These are phyloP conservation scores for Epinephelus malabaricus DNA, from an alignment of 2,797 vertebrate species.

Conservation along the genomic window DNA sequence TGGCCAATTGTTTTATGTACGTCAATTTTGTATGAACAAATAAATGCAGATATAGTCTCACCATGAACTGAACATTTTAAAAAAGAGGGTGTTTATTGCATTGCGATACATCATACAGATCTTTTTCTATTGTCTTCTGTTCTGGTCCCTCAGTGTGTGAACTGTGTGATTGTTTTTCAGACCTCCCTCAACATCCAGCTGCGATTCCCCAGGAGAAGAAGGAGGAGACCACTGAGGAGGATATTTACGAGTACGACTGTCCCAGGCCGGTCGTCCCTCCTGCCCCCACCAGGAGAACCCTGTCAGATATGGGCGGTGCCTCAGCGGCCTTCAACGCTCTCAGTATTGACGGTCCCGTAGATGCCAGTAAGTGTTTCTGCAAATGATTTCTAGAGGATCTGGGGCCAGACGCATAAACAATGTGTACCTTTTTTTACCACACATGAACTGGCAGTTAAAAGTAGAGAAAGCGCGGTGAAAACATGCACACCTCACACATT, in stretches of 20 bases:
- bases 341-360: conserved; percentile 83
- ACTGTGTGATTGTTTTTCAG: conserved; percentile 43
- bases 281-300: conserved; percentile 86
- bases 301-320: conserved; percentile 87
- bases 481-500: too few relatives aligned
- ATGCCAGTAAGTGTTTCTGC: conserved; percentile 62
- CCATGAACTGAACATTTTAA: too few relatives aligned
- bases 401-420: too few relatives aligned
- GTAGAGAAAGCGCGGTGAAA: too few relatives aligned
- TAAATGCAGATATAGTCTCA: too few relatives aligned
- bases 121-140: neutral
- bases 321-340: conserved; percentile 86
- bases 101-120: neutral
- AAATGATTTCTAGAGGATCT: neutral
- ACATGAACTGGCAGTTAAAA: too few relatives aligned
- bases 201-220: conserved; percentile 65
- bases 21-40: too few relatives aligned
- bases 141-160: too few relatives aligned
- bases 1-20: too few relatives aligned
- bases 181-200: conserved; percentile 48
- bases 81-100: too few relatives aligned
- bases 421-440: too few relatives aligned
- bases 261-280: conserved; percentile 87
- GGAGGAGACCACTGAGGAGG: conserved; percentile 86
- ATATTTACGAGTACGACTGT: conserved; percentile 91